Evolutionary conservation across 2,113 vertebrate genomes (phyloP).

Genomic region (Silurus meridionalis): DNA sequence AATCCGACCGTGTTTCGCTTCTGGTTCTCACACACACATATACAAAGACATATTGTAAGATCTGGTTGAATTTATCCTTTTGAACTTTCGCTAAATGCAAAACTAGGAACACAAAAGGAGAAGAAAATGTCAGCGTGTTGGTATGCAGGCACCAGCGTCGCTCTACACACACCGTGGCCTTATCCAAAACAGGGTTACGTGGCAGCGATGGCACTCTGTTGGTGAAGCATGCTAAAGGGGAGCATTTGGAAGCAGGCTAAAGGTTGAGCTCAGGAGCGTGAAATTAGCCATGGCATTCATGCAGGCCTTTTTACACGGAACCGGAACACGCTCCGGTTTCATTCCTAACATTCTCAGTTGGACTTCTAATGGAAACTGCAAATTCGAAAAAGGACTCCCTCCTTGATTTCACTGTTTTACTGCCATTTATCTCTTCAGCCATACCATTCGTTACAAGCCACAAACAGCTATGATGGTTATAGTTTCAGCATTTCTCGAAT

Average conservation of each 20-base stretch:
- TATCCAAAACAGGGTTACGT: conserved; percentile 64
- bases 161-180: not conserved
- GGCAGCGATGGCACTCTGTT: conserved; percentile 51
- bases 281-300: conserved; percentile 76
- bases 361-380: not conserved
- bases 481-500: too few relatives aligned
- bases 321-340: conserved; percentile 30
- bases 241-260: conserved; percentile 61
- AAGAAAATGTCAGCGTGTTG: conserved; percentile 46
- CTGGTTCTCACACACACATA: not conserved
- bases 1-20: conserved; percentile 20
- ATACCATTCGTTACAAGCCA: too few relatives aligned
- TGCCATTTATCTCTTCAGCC: not conserved
- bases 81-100: conserved; percentile 13
- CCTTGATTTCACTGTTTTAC: not conserved
- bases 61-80: not conserved
- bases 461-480: too few relatives aligned
- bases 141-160: conserved; percentile 25
- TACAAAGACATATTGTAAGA: too few relatives aligned
- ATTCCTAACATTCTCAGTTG: not conserved
- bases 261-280: conserved; percentile 74
- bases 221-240: conserved; percentile 65
- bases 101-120: conserved; percentile 1
- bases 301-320: conserved; percentile 50
- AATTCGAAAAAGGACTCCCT: not conserved